A percentile compares a stretch with the other conserved stretches of the same genome.
phyloP scores from a whole-genome alignment of 2,797 vertebrate species.

The Sarcoramphus papa region DNA sequence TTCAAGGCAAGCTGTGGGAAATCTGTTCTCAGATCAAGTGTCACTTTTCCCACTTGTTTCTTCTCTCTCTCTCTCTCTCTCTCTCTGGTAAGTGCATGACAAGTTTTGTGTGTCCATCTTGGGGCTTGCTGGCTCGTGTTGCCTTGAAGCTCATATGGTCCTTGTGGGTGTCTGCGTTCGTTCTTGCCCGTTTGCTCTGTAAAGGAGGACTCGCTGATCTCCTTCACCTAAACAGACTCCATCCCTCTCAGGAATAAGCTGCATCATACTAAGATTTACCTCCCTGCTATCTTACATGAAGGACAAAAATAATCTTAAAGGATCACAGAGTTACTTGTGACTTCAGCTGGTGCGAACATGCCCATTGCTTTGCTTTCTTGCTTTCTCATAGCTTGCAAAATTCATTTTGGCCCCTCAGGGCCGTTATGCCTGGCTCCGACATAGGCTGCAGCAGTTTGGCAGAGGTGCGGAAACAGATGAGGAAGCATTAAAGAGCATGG shows the following conservation, averaged over 20 bases:
- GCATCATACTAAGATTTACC: not conserved
- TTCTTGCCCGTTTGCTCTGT: not conserved
- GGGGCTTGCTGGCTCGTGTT: not conserved
- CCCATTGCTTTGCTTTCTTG: not conserved
- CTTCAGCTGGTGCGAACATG: not conserved
- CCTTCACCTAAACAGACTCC: not conserved
- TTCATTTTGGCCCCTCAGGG: not conserved
- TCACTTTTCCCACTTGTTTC: not conserved
- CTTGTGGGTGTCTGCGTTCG: not conserved
- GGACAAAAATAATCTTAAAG: not conserved
- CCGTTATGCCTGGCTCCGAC: rapidly evolving
- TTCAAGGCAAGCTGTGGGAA: not conserved
- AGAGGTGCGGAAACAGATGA: not conserved
- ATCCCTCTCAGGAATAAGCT: not conserved
- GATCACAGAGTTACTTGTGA: not conserved
- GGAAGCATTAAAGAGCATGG: not conserved
- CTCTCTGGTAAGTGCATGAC: not conserved
- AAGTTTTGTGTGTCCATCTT: not conserved
- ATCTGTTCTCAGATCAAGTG: not conserved
- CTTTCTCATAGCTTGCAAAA: not conserved
- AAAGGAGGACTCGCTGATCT: not conserved
- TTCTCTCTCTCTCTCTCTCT: too few species aligned
- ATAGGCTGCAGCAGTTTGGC: not conserved
- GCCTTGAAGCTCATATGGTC: not conserved
- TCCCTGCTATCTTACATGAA: not conserved